Evolutionary conservation across 2,888 invertebrate species (phyloP), one percentile per base, ranked within the genome.

Genomic region (Drosophila birchii): DNA sequence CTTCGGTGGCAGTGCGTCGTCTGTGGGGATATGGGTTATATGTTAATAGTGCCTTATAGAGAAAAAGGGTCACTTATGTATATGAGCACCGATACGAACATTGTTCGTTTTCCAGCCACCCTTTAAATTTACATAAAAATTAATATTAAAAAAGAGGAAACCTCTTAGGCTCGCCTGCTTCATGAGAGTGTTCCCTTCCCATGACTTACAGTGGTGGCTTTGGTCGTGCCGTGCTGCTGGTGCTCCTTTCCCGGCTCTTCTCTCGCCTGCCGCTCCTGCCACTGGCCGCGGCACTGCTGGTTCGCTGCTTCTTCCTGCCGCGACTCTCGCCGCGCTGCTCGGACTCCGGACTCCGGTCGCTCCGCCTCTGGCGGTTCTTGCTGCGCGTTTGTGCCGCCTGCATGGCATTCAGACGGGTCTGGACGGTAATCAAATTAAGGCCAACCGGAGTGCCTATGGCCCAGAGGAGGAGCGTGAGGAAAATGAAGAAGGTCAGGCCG

Each of bases 401-500:
- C 73, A 91, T 70, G 32, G 76, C 88, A 68, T 88, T 90, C 32
- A 92, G 75, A 16, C 90, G 90, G 7, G 86, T 84, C 38, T 92
- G 91, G 51, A 92, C 81, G 3, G 89, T 91, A 23, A 92, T 94
- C 34, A 95, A 91, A 80, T 94, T 94, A 14, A 95, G 94, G 58
- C 94, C 94, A 3, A 94, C 93, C 1, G 96, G 95, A 0, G 95
- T 94, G 5, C 94, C 93, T 36, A 93, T 90, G 70, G 95, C 94
- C 94, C 96, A 95, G 18, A 94, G 83, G 23, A 92, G 90, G 53
- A 90, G 94, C 90, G 92, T 95, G 16, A 95, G 84, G 23, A 95
- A 93, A 4, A 94, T 94, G 64, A 95, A 94, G 63, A 96, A 94
- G 95, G 96, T 96, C 92, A 95, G 94, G 8, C 95, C 96, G 80